Conservation (phyloP, 2,888 invertebrate genomes). For the Calliscelio sp. region DNA sequence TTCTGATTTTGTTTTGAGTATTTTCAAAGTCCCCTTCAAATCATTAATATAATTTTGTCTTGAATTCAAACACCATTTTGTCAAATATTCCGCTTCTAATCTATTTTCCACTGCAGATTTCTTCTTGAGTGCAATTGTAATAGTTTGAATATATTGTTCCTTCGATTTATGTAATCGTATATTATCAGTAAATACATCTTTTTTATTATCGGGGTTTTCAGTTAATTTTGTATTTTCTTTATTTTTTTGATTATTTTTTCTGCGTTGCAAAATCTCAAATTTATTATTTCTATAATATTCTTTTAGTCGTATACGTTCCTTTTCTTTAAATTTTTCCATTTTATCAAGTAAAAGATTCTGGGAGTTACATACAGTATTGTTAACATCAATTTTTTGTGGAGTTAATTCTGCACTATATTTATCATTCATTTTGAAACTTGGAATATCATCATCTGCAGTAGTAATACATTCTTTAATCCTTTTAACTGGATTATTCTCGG, state of each 20-base stretch:
- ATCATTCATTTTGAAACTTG: too few relatives aligned
- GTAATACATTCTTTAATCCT: too few relatives aligned
- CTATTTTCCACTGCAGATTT: constrained; percentile 3
- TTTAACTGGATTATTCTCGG: too few relatives aligned
- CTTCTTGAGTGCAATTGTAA: neutral
- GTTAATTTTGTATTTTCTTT: neutral
- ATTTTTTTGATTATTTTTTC: neutral
- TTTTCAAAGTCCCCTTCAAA: neutral
- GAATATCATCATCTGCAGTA: too few relatives aligned
- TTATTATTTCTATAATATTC: neutral
- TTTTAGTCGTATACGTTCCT: neutral
- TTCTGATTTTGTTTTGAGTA: constrained; percentile 37
- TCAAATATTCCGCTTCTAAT: constrained; percentile 15
- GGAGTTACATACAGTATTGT: too few relatives aligned
- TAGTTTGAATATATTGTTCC: constrained; percentile 14
- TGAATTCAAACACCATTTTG: constrained; percentile 1
- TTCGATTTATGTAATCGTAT: constrained; percentile 15
- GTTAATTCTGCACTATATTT: too few relatives aligned
- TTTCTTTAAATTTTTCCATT: neutral
- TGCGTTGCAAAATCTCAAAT: neutral
- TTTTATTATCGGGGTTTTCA: neutral
- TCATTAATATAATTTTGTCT: constrained; percentile 17
- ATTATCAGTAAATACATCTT: neutral
- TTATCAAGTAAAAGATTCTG: neutral
- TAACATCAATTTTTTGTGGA: too few relatives aligned